These are phyloP conservation scores for Pseudachorutes palmiensis DNA, from an alignment of 1,140 invertebrate species.

Conservation along the genomic window DNA sequence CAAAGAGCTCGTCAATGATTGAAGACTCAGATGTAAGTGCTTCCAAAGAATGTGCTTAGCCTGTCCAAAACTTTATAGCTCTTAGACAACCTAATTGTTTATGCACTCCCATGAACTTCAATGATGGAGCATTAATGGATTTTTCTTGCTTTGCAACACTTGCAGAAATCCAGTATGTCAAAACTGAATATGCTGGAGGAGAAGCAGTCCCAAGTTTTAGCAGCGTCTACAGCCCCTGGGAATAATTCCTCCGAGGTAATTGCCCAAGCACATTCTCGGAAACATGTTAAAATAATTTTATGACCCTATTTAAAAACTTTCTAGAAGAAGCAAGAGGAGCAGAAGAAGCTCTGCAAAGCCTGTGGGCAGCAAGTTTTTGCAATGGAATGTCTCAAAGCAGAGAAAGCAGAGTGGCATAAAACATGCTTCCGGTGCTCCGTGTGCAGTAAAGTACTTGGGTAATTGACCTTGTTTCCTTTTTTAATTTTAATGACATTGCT, in stretches of 20 bases:
- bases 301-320: neutral
- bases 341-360: conserved; percentile 52
- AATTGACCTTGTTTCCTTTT: conserved; percentile 34
- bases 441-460: conserved; percentile 81
- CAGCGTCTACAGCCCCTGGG: neutral
- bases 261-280: neutral
- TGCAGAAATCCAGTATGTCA: conserved; percentile 2
- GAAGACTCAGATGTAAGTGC: too few relatives aligned
- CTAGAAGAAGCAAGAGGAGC: neutral
- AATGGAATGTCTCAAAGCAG: conserved; percentile 87
- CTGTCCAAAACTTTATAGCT: too few relatives aligned
- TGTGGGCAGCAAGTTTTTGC: conserved; percentile 84
- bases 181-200: conserved; percentile 11
- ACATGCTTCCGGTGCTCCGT: conserved; percentile 82
- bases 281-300: neutral
- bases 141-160: neutral
- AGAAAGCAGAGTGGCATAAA: conserved; percentile 77
- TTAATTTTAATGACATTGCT: neutral
- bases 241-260: neutral
- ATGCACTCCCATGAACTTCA: too few relatives aligned
- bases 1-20: neutral
- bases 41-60: too few relatives aligned
- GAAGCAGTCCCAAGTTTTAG: neutral
- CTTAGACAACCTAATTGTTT: too few relatives aligned
- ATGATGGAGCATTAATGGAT: too few relatives aligned